Percentiles rank a stretch among this genome's conserved stretches.
Conservation (phyloP, 2,888 invertebrate genomes). For the Rapana venosa region DNA sequence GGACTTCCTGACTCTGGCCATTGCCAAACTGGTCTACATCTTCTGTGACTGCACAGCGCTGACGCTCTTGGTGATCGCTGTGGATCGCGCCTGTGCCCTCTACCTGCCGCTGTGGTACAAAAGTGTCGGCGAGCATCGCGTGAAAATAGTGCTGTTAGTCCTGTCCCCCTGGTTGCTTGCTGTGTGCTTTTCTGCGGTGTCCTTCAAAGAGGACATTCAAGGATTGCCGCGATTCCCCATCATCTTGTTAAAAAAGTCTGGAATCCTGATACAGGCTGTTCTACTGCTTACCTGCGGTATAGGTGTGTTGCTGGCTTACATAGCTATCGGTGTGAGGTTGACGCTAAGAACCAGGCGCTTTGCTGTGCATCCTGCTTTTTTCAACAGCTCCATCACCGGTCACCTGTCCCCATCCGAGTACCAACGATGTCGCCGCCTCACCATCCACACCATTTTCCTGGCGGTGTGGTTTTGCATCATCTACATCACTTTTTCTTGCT, state of each 20-base stretch:
- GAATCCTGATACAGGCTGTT: slow-evolving; percentile 6
- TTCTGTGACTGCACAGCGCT: slow-evolving; percentile 33
- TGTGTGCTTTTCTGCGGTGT: background rate
- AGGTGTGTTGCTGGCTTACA: slow-evolving; percentile 23
- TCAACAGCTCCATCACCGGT: background rate
- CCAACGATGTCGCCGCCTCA: slow-evolving; percentile 9
- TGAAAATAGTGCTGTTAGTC: background rate
- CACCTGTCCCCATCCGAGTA: background rate
- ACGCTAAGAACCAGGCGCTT: background rate
- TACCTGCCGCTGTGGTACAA: slow-evolving; percentile 14
- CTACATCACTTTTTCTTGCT: slow-evolving; percentile 28
- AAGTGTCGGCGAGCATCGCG: background rate
- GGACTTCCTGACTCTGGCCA: background rate
- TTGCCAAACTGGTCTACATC: background rate
- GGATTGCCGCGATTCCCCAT: background rate
- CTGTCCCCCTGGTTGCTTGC: slow-evolving; percentile 16
- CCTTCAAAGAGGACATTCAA: background rate
- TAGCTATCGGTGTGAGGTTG: background rate
- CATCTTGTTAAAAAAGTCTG: background rate
- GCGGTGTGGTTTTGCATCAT: slow-evolving; percentile 38
- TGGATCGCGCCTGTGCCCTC: slow-evolving; percentile 19
- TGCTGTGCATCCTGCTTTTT: background rate
- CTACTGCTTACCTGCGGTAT: background rate
- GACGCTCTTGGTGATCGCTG: slow-evolving; percentile 11
- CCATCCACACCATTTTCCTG: slow-evolving; percentile 20